Evolutionary conservation across 2,113 vertebrate species (phyloP).

Genomic region (Pterocles orientalis): DNA sequence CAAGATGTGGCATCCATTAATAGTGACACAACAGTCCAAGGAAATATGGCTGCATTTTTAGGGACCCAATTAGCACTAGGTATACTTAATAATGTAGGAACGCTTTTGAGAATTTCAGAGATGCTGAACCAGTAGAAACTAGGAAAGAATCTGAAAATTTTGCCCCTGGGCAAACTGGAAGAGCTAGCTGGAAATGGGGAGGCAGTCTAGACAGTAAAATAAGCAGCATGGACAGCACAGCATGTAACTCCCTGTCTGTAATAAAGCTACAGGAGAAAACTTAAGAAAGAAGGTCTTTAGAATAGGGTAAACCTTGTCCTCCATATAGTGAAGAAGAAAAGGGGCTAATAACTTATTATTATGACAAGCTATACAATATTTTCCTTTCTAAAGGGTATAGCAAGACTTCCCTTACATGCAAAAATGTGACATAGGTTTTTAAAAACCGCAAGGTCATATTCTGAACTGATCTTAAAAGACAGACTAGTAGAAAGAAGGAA

Average conservation of each 20-base stretch:
- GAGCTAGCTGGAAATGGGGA: not conserved
- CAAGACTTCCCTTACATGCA: not conserved
- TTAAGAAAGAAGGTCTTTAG: not conserved
- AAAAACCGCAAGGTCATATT: not conserved
- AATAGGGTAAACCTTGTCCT: not conserved
- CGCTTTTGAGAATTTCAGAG: not conserved
- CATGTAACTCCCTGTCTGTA: not conserved
- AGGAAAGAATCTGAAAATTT: not conserved
- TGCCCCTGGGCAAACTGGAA: not conserved
- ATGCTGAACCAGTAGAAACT: not conserved
- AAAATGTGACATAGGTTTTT: accelerated
- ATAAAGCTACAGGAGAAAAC: not conserved
- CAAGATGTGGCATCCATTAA: not conserved
- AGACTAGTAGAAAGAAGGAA: not conserved
- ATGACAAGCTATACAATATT: not conserved
- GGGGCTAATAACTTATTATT: not conserved
- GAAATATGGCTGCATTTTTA: not conserved
- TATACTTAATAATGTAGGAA: not conserved
- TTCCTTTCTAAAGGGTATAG: not conserved
- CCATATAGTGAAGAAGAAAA: not conserved
- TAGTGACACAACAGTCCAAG: not conserved
- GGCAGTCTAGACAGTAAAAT: not conserved
- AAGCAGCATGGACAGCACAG: not conserved
- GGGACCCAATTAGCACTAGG: not conserved
- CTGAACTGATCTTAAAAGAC: not conserved